Percentiles rank a stretch among this genome's conserved stretches.
These are phyloP conservation scores for Eumeta japonica DNA, from an alignment of 1,140 invertebrate genomes.

Conservation along the genomic window DNA sequence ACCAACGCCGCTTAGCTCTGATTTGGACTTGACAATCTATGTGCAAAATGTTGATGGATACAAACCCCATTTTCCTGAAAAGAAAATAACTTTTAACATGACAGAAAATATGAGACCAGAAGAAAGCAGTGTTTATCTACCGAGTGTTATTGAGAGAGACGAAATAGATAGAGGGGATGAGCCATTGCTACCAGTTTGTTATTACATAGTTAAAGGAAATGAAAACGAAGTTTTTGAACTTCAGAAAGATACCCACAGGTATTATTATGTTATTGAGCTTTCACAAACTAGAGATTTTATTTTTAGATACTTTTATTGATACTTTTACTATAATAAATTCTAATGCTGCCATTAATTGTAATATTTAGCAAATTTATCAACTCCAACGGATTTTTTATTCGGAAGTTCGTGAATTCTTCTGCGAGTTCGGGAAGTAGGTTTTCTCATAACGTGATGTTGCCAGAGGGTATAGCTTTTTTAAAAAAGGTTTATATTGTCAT, in stretches of 20 bases:
- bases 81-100: slow-evolving; percentile 71
- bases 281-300: slow-evolving; percentile 6
- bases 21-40: slow-evolving; percentile 86
- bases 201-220: slow-evolving; percentile 83
- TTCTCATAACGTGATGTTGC: too few relatives aligned
- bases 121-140: slow-evolving; percentile 68
- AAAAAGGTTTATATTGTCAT: too few relatives aligned
- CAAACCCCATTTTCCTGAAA: slow-evolving; percentile 81
- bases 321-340: slow-evolving; percentile 3
- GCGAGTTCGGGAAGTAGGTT: too few relatives aligned
- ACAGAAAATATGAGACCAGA: slow-evolving; percentile 77
- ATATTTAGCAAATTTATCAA: too few relatives aligned
- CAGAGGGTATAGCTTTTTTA: too few relatives aligned
- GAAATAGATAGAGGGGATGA: slow-evolving; percentile 79
- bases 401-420: too few relatives aligned
- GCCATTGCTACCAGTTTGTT: slow-evolving; percentile 76
- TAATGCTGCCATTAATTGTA: slow-evolving; percentile 2
- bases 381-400: too few relatives aligned
- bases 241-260: slow-evolving; percentile 73
- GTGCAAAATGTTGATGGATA: slow-evolving; percentile 88
- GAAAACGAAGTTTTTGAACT: slow-evolving; percentile 71
- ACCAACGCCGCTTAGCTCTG: slow-evolving; percentile 81
- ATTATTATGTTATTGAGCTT: slow-evolving; percentile 23
- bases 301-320: background rate
- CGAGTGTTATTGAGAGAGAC: slow-evolving; percentile 81